Evolutionary conservation across 2,888 invertebrate genomes (phyloP).

Genomic region (Tigriopus californicus): DNA sequence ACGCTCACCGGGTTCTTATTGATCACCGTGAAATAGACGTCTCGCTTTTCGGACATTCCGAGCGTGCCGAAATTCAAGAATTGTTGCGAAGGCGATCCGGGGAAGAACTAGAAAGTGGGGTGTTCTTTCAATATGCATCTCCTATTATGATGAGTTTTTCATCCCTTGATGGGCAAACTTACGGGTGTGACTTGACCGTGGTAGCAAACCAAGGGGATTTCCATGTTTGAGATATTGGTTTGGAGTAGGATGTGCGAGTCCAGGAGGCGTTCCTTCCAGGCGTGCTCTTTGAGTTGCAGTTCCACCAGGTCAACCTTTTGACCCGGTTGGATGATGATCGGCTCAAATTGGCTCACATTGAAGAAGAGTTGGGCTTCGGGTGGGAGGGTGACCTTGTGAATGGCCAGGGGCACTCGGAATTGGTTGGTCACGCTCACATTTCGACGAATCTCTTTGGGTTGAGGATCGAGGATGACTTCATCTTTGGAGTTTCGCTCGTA

Average conservation of each 20-base stretch:
- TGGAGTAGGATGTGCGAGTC: constrained; percentile 43
- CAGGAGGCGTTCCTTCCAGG: constrained; percentile 36
- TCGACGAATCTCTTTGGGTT: constrained; percentile 23
- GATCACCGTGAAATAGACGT: constrained; percentile 47
- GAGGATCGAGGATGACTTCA: constrained; percentile 13
- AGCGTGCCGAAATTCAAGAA: constrained; percentile 35
- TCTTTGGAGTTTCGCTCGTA: constrained; percentile 23
- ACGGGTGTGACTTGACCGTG: constrained; percentile 46
- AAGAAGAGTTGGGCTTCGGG: constrained; percentile 40
- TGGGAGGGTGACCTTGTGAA: constrained; percentile 48
- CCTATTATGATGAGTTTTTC: too few relatives aligned
- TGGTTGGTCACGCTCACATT: constrained; percentile 46
- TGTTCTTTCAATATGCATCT: too few relatives aligned
- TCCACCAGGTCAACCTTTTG: constrained; percentile 39
- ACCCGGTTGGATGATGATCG: constrained; percentile 39
- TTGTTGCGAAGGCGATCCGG: constrained; percentile 5
- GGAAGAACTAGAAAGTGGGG: too few relatives aligned
- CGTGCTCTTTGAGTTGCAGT: constrained; percentile 34
- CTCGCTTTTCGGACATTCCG: constrained; percentile 38
- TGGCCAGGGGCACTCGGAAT: constrained; percentile 48
- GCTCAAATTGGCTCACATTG: constrained; percentile 41
- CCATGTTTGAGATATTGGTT: constrained; percentile 52
- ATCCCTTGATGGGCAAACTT: too few relatives aligned
- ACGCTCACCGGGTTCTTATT: constrained; percentile 58
- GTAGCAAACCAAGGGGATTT: constrained; percentile 49